Conservation (phyloP, 2,888 invertebrate species). For the Parthenolecanium corni region DNA sequence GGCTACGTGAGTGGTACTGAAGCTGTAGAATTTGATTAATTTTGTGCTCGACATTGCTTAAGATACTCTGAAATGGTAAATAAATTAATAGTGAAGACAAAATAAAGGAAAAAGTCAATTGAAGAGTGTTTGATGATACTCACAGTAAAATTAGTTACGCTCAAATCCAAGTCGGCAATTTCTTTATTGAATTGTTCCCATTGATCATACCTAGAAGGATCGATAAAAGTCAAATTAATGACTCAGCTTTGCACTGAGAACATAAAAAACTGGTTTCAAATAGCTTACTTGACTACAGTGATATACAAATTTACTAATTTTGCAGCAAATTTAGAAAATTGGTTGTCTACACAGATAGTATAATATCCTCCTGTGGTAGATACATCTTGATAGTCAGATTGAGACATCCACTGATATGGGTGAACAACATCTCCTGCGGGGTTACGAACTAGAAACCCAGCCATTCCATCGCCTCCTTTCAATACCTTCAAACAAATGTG, state of each 20-base stretch:
- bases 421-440: slow-evolving; percentile 73
- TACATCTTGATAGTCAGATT: slow-evolving; percentile 77
- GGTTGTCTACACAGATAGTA: slow-evolving; percentile 83
- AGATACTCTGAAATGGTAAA: slow-evolving; percentile 48
- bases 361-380: slow-evolving; percentile 73
- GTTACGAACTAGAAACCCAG: slow-evolving; percentile 79
- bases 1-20: slow-evolving; percentile 66
- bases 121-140: slow-evolving; percentile 38
- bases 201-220: slow-evolving; percentile 57
- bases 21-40: slow-evolving; percentile 75
- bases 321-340: slow-evolving; percentile 79
- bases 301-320: slow-evolving; percentile 82
- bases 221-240: background rate
- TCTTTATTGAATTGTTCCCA: slow-evolving; percentile 89
- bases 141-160: slow-evolving; percentile 84
- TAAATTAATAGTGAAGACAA: slow-evolving; percentile 8
- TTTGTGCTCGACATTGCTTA: slow-evolving; percentile 66
- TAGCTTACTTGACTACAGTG: slow-evolving; percentile 59
- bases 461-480: slow-evolving; percentile 86
- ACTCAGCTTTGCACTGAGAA: background rate
- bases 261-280: too few relatives aligned
- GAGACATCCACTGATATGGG: slow-evolving; percentile 84
- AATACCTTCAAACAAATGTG: slow-evolving; percentile 53
- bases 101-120: slow-evolving; percentile 3
- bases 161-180: slow-evolving; percentile 71